Percentiles rank a stretch among this genome's conserved stretches.
Evolutionary conservation across 1,140 invertebrate genomes (phyloP).

Genomic region (Drosophila sulfurigaster): DNA sequence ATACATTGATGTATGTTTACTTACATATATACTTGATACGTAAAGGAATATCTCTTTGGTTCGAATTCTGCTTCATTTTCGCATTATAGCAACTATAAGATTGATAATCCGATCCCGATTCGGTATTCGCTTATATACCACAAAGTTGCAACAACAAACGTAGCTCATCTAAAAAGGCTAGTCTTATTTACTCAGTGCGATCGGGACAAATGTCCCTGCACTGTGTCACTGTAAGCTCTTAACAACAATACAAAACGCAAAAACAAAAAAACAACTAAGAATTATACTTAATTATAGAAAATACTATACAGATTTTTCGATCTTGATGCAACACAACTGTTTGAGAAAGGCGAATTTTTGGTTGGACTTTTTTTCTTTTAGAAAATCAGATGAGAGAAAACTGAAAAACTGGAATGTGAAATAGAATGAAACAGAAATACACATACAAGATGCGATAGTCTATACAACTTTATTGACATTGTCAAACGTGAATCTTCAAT

Average conservation of each 20-base stretch:
- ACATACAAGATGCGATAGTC: background rate
- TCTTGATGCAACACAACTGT: background rate
- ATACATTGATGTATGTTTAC: no score
- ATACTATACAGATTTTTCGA: background rate
- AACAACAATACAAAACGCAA: no score
- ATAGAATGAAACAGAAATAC: background rate
- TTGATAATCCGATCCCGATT: conserved; percentile 12
- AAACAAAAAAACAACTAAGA: background rate
- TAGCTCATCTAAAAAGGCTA: conserved; percentile 18
- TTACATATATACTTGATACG: no score
- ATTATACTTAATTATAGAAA: background rate
- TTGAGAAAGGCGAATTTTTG: background rate
- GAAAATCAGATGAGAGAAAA: background rate
- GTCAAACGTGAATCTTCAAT: conserved; percentile 1
- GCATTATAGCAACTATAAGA: conserved; percentile 14
- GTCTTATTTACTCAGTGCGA: conserved; percentile 9
- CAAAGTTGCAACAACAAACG: conserved; percentile 16
- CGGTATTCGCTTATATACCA: conserved; percentile 14
- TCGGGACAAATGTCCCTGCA: background rate
- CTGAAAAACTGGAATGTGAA: background rate
- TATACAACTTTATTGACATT: background rate
- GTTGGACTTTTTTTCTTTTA: background rate
- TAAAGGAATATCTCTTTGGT: background rate
- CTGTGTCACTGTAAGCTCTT: conserved; percentile 2
- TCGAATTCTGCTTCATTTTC: conserved; percentile 1